These are phyloP conservation scores for Augochlorella aurata DNA, from an alignment of 2,888 invertebrate species.

Conservation along the genomic window DNA sequence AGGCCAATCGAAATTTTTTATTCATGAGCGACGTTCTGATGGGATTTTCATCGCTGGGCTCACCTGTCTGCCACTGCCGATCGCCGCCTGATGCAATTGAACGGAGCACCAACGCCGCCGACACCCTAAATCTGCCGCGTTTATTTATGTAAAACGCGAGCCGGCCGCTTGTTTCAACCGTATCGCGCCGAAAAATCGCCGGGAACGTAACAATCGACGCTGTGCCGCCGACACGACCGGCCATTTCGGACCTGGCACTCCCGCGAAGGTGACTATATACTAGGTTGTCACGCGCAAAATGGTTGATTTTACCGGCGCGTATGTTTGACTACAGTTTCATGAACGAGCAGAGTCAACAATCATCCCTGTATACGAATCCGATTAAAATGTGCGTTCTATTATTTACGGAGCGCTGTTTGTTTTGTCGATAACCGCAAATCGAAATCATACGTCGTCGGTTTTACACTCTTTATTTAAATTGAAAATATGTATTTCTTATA, in stretches of 20 bases:
- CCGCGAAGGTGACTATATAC: not conserved
- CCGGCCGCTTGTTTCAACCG: slow-evolving; percentile 5
- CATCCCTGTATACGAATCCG: not conserved
- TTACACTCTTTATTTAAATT: not conserved
- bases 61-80: slow-evolving; percentile 70
- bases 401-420: not conserved
- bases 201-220: slow-evolving; percentile 20
- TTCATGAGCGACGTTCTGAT: slow-evolving; percentile 74
- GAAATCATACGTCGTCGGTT: not conserved
- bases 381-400: not conserved
- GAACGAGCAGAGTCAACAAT: not conserved
- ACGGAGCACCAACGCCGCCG: slow-evolving; percentile 27
- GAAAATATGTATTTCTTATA: no score
- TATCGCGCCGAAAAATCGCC: slow-evolving; percentile 31
- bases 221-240: not conserved
- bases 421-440: not conserved
- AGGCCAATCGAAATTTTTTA: slow-evolving; percentile 74
- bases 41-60: slow-evolving; percentile 75
- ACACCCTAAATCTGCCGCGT: slow-evolving; percentile 41
- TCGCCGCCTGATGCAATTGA: slow-evolving; percentile 65
- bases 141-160: slow-evolving; percentile 59
- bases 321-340: not conserved
- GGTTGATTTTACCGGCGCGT: not conserved
- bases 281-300: not conserved
- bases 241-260: not conserved